Evolutionary conservation across 2,797 vertebrate genomes (phyloP), one percentile per base, ranked within the genome.

Genomic region (Adrianichthys oophorus): DNA sequence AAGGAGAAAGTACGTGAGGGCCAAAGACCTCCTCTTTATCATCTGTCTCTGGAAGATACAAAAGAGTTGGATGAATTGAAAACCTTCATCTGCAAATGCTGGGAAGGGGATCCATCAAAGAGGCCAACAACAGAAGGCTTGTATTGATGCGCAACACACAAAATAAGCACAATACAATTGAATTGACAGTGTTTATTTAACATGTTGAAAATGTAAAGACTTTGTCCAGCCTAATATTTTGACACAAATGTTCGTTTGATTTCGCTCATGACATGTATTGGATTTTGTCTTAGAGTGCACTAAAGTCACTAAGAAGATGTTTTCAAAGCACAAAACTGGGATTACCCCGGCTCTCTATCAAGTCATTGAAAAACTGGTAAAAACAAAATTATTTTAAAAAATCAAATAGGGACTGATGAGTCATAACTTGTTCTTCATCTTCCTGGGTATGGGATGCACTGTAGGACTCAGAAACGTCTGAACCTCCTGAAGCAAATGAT

Each of bases 21-120:
- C 4, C 53, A 89, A 29, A 77, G 92, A 54, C 92, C 91, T n/a
- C 0, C 0, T 2, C 49, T 47, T 32, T 0, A 56, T 0, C 1
- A 7, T 6, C 50, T 90, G n/a, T 56, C 78, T 7, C 7, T 1
- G 21, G n/a, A 0, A 1, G 1, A 59, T 4, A 57, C 13, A 6
- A 53, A 75, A 0, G 86, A 83, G 4, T 50, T 90, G 51, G 4
- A 16, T 6, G 76, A 83, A 1, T 14, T 91, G 14, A 23, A 74
- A 24, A 15, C 52, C 1, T 85, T 93, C 52, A 91, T 93, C 84
- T 1, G 26, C 18, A 6, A 0, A 0, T 92, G 90, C 65, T 93
- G 91, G 91, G 6, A 76, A 5, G 0, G 0, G 0, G 0, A 65
- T 4, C 71, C 82, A 16, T 0, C 1, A 1, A 2, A 46, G 0